Evolutionary conservation across 1,140 invertebrate genomes (phyloP).

Genomic region (Drosophila nebulosa): DNA sequence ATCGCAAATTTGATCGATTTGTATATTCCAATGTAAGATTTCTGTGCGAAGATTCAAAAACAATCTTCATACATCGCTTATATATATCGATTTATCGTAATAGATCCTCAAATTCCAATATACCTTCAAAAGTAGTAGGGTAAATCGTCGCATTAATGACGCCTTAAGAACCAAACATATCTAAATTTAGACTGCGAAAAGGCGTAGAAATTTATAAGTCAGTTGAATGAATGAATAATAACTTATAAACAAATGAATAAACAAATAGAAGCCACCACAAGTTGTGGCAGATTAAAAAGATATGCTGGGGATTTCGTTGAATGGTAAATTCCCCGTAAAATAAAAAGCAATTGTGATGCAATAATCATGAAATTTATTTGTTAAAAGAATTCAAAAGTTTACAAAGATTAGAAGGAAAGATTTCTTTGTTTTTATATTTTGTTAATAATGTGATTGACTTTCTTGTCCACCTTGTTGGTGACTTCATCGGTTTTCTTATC

Average conservation of each 20-base stretch:
- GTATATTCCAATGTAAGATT: no score
- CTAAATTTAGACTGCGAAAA: neutral
- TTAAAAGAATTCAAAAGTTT: neutral
- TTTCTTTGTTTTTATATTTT: neutral
- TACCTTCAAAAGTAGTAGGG: neutral
- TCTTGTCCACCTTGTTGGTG: conserved; percentile 5
- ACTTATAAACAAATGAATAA: neutral
- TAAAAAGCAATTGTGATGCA: neutral
- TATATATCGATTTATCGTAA: no score
- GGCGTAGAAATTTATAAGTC: neutral
- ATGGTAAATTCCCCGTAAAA: no score
- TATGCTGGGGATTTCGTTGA: no score
- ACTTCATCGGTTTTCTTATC: conserved; percentile 6
- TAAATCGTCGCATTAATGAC: neutral
- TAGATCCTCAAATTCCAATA: neutral
- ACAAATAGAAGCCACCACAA: no score
- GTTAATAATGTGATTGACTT: neutral
- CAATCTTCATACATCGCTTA: no score
- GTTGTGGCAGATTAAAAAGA: no score
- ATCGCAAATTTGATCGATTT: no score
- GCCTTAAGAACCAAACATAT: neutral
- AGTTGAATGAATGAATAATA: neutral
- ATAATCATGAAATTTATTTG: neutral
- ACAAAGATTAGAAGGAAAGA: neutral
- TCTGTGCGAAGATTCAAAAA: no score